These are phyloP conservation scores for Zaprionus lineosus DNA, from an alignment of 2,888 invertebrate species.

Conservation along the genomic window DNA sequence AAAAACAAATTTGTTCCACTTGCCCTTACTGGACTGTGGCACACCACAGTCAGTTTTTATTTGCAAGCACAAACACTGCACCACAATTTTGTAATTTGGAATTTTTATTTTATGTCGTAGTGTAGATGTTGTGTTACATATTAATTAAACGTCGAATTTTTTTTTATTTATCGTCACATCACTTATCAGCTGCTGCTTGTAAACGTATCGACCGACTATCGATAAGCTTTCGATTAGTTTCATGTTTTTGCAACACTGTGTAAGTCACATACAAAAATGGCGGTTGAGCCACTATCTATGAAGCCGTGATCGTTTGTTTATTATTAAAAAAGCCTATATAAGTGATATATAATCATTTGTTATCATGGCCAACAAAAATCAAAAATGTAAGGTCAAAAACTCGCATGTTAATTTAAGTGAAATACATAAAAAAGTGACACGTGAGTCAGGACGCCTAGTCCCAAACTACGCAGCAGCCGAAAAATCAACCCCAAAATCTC, in stretches of 20 bases:
- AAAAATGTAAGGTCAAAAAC: too few species aligned
- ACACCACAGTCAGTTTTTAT: conserved; percentile 29
- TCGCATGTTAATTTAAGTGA: too few species aligned
- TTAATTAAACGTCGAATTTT: conserved; percentile 55
- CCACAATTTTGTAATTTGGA: conserved; percentile 57
- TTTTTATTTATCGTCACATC: conserved; percentile 69
- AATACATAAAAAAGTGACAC: too few species aligned
- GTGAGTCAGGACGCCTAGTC: not conserved
- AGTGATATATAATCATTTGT: too few species aligned
- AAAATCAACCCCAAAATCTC: not conserved
- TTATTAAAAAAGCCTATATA: conserved; percentile 7
- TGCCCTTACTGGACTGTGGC: conserved; percentile 51
- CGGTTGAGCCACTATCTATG: conserved; percentile 27
- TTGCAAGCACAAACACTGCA: conserved; percentile 48
- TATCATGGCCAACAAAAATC: too few species aligned
- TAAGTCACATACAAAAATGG: conserved; percentile 25
- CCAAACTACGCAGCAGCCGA: not conserved
- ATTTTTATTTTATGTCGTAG: conserved; percentile 60
- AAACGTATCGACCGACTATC: conserved; percentile 31
- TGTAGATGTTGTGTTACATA: conserved; percentile 56
- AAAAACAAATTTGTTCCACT: conserved; percentile 39
- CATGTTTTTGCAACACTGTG: conserved; percentile 13
- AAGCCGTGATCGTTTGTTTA: too few species aligned
- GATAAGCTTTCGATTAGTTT: conserved; percentile 34
- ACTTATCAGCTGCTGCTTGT: conserved; percentile 59